These are phyloP conservation scores for Schizotus pectinicornis DNA, from an alignment of 2,888 invertebrate genomes.

Conservation along the genomic window DNA sequence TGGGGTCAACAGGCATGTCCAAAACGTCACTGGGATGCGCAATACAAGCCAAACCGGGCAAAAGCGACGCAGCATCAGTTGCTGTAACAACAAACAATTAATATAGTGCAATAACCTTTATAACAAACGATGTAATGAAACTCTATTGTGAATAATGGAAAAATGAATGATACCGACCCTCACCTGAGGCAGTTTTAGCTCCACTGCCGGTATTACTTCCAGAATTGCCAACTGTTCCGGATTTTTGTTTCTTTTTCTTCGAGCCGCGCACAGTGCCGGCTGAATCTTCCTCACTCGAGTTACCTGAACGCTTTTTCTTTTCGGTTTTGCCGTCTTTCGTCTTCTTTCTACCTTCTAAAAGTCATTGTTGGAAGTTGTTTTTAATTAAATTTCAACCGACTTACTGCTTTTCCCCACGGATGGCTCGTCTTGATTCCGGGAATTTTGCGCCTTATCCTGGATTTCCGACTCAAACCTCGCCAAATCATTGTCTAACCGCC, in stretches of 20 bases:
- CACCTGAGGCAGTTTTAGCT: conserved; percentile 55
- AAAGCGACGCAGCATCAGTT: conserved; percentile 56
- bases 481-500: conserved; percentile 93
- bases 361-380: background rate
- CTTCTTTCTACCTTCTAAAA: conserved; percentile 72
- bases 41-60: conserved; percentile 64
- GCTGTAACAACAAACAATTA: conserved; percentile 41
- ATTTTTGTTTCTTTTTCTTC: too few relatives aligned
- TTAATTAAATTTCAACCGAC: background rate
- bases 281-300: conserved; percentile 61
- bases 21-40: conserved; percentile 89
- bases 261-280: conserved; percentile 54
- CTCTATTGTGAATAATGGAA: conserved; percentile 7
- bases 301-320: conserved; percentile 64
- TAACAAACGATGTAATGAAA: background rate
- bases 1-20: conserved; percentile 94
- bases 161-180: conserved; percentile 55
- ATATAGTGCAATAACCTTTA: background rate
- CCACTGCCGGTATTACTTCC: conserved; percentile 50
- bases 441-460: conserved; percentile 89
- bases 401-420: conserved; percentile 65
- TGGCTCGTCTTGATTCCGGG: conserved; percentile 72
- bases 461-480: conserved; percentile 96
- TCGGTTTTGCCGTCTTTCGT: conserved; percentile 67
- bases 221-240: conserved; percentile 44